Evolutionary conservation across 2,888 invertebrate species (phyloP).

Genomic region (Catocala nupta): DNA sequence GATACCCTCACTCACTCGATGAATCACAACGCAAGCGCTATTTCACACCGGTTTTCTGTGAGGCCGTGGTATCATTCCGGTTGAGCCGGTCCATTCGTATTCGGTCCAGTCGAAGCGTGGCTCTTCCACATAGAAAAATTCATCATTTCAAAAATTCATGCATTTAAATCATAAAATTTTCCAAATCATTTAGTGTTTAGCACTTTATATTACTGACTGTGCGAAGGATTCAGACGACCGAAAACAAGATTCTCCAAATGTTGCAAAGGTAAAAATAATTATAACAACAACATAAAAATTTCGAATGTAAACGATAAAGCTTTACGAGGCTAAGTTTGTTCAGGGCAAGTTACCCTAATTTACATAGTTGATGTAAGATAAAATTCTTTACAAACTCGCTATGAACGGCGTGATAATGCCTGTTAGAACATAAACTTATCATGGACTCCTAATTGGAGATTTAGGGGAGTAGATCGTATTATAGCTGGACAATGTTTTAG

Average conservation of each 20-base stretch:
- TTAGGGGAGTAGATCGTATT: constrained; percentile 4
- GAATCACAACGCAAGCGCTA: no score
- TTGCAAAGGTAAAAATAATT: constrained; percentile 36
- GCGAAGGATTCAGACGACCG: not conserved
- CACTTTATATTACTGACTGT: no score
- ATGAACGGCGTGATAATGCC: constrained; percentile 50
- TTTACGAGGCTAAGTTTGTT: constrained; percentile 45
- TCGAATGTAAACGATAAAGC: constrained; percentile 48
- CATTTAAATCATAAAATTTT: no score
- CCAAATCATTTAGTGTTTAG: no score
- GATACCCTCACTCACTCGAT: no score
- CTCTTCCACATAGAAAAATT: no score
- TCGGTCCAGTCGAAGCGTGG: no score
- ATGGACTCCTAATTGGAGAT: constrained; percentile 24
- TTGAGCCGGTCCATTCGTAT: no score
- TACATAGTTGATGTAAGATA: constrained; percentile 48
- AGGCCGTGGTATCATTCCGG: no score
- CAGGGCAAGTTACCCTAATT: constrained; percentile 48
- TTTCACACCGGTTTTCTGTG: no score
- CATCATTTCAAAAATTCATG: no score
- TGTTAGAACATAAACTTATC: constrained; percentile 16
- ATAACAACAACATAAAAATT: constrained; percentile 45
- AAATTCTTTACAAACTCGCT: constrained; percentile 33
- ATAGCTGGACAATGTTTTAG: no score
- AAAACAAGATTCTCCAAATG: constrained; percentile 11